Base-by-base conservation (phyloP, 2,113 vertebrate species). In the Orthonyx spaldingii region DNA sequence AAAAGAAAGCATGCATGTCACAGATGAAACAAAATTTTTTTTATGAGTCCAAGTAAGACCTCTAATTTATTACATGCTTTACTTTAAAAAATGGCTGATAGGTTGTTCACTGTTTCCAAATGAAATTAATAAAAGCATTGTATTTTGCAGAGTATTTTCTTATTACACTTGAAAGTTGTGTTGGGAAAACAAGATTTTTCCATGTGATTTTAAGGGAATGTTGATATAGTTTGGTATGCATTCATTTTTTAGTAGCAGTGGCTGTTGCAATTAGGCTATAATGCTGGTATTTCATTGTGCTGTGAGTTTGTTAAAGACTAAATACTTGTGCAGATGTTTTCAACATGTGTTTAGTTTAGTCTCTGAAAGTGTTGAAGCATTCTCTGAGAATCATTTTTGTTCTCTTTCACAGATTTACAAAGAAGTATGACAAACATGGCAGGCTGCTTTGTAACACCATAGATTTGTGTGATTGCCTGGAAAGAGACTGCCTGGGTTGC, bases 401-500 rank as follows among this genome's bases (percentile, higher is more conserved):
- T 89, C 32, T 89, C n/a, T 85, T 65, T 72, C 7, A 27, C 74
- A 98, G 98, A 47, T 87, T 35, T n/a, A 24, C 82, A 50, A 98
- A 61, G 92, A 98, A 98, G 80, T 98, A 98, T 5, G 96, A 98
- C 96, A 95, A 92, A 41, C 69, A 85, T 0, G 98, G 98, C 49
- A 92, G 71, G 59, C 93, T 98, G 7, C 70, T 98, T 56, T 98
- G 90, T 42, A 98, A 96, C 4, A 91, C 83, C 1, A 22, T 59
- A 0, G 98, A 98, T 72, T 95, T 98, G 65, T 98, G 98, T 71
- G 98, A 98, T 46, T 98, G 98, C 68, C 87, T 98, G 33, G 98
- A 98, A 52, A 71, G 93, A 41, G 97, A 96, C 74, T 98, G 98
- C 74, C 78, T 96, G 57, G 98, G 98, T 69, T 98, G 98, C 86